These are phyloP conservation scores for Lineus longissimus DNA, from an alignment of 1,140 invertebrate genomes.

Conservation along the genomic window DNA sequence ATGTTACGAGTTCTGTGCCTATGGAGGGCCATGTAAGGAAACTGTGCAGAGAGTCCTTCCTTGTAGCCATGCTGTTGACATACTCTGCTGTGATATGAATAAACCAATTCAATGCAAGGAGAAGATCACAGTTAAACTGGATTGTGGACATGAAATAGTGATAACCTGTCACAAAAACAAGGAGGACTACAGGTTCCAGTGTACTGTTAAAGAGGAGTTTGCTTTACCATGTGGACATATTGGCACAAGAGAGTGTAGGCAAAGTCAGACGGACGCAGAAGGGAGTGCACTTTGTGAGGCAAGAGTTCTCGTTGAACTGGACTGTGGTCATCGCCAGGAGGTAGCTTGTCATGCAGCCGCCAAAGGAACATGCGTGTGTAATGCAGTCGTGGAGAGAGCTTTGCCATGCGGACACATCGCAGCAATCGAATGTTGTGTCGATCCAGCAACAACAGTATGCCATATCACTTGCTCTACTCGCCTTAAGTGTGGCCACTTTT, in stretches of 20 bases:
- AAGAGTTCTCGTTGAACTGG: slow-evolving; percentile 2
- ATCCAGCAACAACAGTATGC: too few species aligned
- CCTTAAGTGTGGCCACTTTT: too few species aligned
- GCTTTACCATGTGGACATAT: neutral
- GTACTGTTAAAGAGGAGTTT: neutral
- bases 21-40: neutral
- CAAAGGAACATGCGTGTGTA: too few species aligned
- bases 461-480: too few species aligned
- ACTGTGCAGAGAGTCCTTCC: too few species aligned
- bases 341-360: too few species aligned
- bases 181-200: neutral
- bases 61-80: too few species aligned
- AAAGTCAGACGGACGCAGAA: too few species aligned
- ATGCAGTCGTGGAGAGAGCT: too few species aligned
- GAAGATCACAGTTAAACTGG: neutral
- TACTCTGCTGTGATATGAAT: too few species aligned
- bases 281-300: neutral
- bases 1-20: neutral
- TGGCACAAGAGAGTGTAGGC: neutral
- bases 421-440: too few species aligned
- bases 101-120: neutral
- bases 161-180: neutral
- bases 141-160: neutral
- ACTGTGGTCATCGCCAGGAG: neutral
- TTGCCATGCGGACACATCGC: too few species aligned